Conservation (phyloP, 2,113 vertebrate species). For the Perccottus glenii region DNA sequence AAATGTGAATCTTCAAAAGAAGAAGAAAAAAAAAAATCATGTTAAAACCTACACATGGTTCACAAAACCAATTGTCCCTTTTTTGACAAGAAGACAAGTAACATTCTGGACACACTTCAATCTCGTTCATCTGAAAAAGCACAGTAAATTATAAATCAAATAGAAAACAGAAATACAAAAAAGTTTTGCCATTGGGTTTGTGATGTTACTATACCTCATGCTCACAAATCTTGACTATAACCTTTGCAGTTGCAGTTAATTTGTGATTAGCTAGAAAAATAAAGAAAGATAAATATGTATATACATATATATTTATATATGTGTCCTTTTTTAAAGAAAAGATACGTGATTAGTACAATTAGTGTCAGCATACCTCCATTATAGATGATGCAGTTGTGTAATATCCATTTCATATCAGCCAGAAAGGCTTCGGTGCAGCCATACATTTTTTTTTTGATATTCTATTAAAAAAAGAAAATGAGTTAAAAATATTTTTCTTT, state of each 20-base stretch:
- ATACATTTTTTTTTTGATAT: constrained; percentile 99
- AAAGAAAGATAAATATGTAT: neutral
- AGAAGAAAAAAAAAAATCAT: neutral
- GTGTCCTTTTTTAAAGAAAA: too few species aligned
- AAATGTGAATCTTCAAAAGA: neutral
- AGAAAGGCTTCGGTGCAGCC: constrained; percentile 98
- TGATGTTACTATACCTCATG: constrained; percentile 85
- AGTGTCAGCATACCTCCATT: constrained; percentile 85
- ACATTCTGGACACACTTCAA: constrained; percentile 99
- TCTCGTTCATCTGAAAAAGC: constrained; percentile 94
- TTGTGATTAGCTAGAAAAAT: constrained; percentile 92
- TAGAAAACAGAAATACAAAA: neutral
- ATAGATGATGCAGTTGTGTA: constrained; percentile 99
- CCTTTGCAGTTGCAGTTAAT: constrained; percentile 96
- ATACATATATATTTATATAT: neutral
- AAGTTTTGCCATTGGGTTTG: neutral
- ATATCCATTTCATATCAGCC: constrained; percentile 98
- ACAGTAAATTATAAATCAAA: neutral
- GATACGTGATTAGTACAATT: neutral
- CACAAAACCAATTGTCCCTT: constrained; percentile 99
- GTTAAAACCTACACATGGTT: constrained; percentile 90
- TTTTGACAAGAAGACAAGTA: constrained; percentile 99
- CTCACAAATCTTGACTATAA: constrained; percentile 99
- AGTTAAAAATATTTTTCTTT: too few species aligned
- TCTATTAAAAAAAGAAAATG: constrained; percentile 74